Conservation (phyloP, 2,113 vertebrate species). For the Hiodon alosoides region DNA sequence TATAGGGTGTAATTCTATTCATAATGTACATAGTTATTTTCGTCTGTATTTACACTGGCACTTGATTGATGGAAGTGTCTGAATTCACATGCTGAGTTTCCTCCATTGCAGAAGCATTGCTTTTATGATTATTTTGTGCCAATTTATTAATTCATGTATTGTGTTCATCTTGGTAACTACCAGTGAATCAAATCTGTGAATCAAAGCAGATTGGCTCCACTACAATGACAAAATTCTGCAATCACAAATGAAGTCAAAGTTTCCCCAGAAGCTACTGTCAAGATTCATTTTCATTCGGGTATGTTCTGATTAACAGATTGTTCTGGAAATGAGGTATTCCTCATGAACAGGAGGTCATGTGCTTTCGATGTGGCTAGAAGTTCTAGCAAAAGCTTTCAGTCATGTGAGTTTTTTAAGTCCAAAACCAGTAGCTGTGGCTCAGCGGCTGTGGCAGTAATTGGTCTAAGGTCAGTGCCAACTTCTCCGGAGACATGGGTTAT, state of each 20-base stretch:
- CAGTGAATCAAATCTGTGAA: too few species aligned
- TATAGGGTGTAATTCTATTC: slow-evolving; percentile 35
- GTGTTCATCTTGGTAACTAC: too few species aligned
- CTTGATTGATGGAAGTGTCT: background rate
- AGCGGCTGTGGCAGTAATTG: background rate
- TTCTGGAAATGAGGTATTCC: too few species aligned
- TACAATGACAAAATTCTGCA: too few species aligned
- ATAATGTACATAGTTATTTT: background rate
- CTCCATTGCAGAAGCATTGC: background rate
- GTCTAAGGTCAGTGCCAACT: background rate
- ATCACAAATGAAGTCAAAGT: too few species aligned
- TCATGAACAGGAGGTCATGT: background rate
- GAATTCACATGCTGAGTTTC: too few species aligned
- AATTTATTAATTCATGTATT: too few species aligned
- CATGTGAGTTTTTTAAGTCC: background rate
- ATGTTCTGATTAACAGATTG: background rate
- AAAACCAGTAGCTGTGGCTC: background rate
- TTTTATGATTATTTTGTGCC: background rate
- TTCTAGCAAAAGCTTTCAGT: background rate
- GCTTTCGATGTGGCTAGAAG: background rate
- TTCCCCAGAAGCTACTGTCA: too few species aligned
- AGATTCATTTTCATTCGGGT: background rate
- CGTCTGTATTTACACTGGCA: background rate
- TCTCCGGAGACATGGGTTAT: too few species aligned
- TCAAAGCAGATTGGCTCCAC: too few species aligned